Base-by-base conservation (phyloP, 2,888 invertebrate genomes). In the Malthinus flaveolus region DNA sequence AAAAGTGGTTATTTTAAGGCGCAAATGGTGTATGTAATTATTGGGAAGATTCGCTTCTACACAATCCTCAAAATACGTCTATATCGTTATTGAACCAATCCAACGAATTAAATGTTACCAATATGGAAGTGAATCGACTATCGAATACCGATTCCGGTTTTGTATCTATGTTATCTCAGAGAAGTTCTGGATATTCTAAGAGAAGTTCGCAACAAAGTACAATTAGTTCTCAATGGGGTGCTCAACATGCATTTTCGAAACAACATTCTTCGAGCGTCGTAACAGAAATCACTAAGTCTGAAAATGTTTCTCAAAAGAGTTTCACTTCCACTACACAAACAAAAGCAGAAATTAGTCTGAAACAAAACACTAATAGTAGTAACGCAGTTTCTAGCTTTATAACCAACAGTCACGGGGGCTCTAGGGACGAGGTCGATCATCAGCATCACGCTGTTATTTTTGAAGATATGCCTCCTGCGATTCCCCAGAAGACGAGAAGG, bases 141-240 rank as follows among this genome's bases (percentile, higher is more conserved):
- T 78, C 78, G 5, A 79, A 79, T 65, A 75, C 78, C 1, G 84
- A 84, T 70, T 81, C 82, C 64, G 87, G 87, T 66, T 86, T 87
- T 71, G 82, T 84, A 51, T 87, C 87, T 12, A 82, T 85, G 79
- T 83, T 84, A 66, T 85, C 85, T 37, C 82, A 84, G 66, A 80
- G 86, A 52, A 86, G 85, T 45, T 86, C 86, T 44, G 81, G 81
- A 44, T 80, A 82, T 62, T 85, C 85, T 32, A 86, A 86, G 66
- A 79, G 85, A 59, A 83, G 84, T 56, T 86, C 85, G 2, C 85
- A 85, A 65, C 84, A 85, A 71, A 85, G 85, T 70, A 79, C 80
- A 62, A 73, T 79, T 48, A 82, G 82, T 66, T 79, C 73, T 3
- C 75, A 76, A 44, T 72, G 72, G 69, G 68, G 62, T 63, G 71